phyloP scores from a whole-genome alignment of 2,113 vertebrate genomes.

The Pionites leucogaster region DNA sequence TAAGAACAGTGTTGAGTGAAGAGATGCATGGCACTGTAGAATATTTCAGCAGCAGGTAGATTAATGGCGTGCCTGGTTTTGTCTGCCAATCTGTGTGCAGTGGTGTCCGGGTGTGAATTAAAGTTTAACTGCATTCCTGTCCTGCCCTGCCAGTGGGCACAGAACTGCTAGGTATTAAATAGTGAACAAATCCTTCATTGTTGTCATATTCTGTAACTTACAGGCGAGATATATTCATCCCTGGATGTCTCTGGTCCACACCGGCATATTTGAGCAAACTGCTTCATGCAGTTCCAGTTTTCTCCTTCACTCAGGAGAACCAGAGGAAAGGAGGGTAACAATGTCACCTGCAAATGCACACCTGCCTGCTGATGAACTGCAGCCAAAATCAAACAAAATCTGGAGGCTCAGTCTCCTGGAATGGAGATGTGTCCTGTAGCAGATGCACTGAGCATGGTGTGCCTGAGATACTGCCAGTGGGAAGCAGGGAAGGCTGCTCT shows the following conservation, averaged over 20 bases:
- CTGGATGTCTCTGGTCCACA: background rate
- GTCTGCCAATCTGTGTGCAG: background rate
- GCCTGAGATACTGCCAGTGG: conserved; percentile 7
- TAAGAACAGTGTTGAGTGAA: conserved; percentile 22
- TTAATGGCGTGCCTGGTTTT: conserved; percentile 26
- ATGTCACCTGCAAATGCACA: background rate
- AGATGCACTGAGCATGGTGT: background rate
- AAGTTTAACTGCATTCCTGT: background rate
- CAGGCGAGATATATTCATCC: background rate
- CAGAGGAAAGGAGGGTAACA: background rate
- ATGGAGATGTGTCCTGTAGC: background rate
- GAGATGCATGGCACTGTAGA: background rate
- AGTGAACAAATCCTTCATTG: conserved; percentile 4
- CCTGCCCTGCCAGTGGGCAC: background rate
- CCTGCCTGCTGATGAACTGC: background rate
- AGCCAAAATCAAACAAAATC: background rate
- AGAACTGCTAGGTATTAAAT: background rate
- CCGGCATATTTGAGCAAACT: rapidly evolving
- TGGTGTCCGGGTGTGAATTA: background rate
- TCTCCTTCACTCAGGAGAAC: background rate
- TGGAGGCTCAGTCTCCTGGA: background rate
- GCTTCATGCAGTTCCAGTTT: background rate
- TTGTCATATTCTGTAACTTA: background rate
- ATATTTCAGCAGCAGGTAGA: conserved; percentile 2
- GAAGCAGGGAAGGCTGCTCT: background rate